phyloP scores from a whole-genome alignment of 2,113 vertebrate genomes.

The Crotalus tigris region DNA sequence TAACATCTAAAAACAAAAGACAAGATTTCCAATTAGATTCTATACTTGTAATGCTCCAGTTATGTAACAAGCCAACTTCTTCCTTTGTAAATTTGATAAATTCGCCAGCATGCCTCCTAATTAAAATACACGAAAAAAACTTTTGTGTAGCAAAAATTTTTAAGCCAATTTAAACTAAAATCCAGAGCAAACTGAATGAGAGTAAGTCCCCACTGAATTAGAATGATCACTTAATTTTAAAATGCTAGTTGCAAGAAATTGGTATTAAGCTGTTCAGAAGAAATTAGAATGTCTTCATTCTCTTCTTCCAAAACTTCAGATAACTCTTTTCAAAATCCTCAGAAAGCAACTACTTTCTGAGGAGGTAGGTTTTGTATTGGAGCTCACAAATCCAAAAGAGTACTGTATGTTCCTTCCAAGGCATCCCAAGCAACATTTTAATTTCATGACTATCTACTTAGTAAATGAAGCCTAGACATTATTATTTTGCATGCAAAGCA shows the following conservation, averaged over 20 bases:
- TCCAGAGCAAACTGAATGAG: not conserved
- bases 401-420: not conserved
- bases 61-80: not conserved
- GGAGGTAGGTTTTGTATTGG: not conserved
- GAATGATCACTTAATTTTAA: not conserved
- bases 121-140: not conserved
- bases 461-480: not conserved
- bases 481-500: not conserved
- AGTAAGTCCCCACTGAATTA: not conserved
- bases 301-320: rapidly evolving
- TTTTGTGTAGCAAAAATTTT: not conserved
- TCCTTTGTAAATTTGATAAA: not conserved
- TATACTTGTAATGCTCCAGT: not conserved
- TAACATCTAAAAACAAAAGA: not conserved
- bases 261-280: not conserved
- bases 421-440: not conserved
- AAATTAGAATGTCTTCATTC: not conserved
- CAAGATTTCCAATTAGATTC: not conserved
- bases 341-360: not conserved
- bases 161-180: not conserved
- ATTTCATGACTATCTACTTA: not conserved
- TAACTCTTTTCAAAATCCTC: not conserved
- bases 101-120: not conserved
- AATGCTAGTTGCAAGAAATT: not conserved
- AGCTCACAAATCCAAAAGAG: not conserved